Conservation (phyloP, 2,888 invertebrate genomes). For the Cylindroiulus punctatus region DNA sequence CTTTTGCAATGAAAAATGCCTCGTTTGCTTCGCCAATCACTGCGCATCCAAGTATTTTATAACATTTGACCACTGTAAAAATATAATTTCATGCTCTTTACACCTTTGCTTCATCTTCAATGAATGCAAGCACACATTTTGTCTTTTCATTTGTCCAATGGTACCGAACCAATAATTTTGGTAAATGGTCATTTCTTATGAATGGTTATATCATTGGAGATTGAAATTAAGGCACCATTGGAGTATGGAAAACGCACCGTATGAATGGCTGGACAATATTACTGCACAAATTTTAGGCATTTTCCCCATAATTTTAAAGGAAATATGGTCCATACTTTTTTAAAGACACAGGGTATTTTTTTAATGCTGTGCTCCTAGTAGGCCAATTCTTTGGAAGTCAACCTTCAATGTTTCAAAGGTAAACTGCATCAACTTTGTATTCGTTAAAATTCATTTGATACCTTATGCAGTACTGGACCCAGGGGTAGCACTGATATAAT, state of each 20-base stretch:
- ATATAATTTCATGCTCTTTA: neutral
- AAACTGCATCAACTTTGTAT: neutral
- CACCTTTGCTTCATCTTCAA: neutral
- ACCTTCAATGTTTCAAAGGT: neutral
- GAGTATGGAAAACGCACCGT: no score
- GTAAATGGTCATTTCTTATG: no score
- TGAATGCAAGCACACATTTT: neutral
- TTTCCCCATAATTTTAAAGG: no score
- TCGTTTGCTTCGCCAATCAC: neutral
- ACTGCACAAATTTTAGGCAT: no score
- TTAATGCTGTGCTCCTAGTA: neutral
- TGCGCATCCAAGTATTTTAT: neutral
- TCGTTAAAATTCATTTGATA: neutral
- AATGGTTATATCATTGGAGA: no score
- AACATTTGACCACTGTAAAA: neutral
- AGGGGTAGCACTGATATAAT: conserved; percentile 59
- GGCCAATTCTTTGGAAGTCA: neutral
- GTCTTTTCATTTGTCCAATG: neutral
- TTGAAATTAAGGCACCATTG: no score
- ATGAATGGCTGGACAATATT: no score
- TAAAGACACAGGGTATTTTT: neutral
- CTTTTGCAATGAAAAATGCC: neutral
- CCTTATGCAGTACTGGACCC: conserved; percentile 59
- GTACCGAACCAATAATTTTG: neutral
- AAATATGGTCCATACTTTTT: no score